A percentile compares a stretch with the other conserved stretches of the same genome.
These are phyloP conservation scores for Corapipo altera DNA, from an alignment of 2,113 vertebrate genomes.

Conservation along the genomic window DNA sequence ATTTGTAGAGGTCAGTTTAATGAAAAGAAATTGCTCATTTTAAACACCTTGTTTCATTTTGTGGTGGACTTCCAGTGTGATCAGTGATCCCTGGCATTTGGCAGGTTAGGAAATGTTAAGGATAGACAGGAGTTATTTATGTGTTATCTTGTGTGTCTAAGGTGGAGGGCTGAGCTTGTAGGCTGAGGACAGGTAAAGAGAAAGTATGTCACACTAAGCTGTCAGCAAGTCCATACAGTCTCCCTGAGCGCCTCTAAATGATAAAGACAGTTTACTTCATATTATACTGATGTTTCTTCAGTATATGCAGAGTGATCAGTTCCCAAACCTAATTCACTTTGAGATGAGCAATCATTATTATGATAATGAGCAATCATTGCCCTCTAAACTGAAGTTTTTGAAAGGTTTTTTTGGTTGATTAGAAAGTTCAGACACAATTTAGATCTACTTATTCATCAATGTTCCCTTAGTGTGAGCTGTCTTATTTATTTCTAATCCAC, in stretches of 20 bases:
- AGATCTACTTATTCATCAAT: neutral
- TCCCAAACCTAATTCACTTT: neutral
- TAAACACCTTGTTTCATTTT: neutral
- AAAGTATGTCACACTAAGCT: neutral
- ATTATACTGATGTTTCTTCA: neutral
- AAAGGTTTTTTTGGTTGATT: neutral
- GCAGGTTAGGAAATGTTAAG: neutral
- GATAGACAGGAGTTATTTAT: neutral
- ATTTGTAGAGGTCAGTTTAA: neutral
- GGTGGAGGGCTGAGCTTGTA: neutral
- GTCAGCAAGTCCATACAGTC: neutral
- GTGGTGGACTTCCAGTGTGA: neutral
- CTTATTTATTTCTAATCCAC: constrained; percentile 28
- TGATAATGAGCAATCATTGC: neutral
- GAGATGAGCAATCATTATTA: neutral
- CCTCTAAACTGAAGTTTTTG: neutral
- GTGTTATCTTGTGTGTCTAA: neutral
- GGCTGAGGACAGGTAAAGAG: neutral
- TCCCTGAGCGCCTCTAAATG: neutral
- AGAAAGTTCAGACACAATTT: neutral
- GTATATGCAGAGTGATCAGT: neutral
- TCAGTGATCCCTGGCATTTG: neutral
- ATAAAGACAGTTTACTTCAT: neutral
- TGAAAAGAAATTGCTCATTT: neutral
- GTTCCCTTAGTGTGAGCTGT: neutral